A percentile compares a stretch with the other conserved stretches of the same genome.
phyloP scores from a whole-genome alignment of 1,140 invertebrate genomes.

The Psix sp. region DNA sequence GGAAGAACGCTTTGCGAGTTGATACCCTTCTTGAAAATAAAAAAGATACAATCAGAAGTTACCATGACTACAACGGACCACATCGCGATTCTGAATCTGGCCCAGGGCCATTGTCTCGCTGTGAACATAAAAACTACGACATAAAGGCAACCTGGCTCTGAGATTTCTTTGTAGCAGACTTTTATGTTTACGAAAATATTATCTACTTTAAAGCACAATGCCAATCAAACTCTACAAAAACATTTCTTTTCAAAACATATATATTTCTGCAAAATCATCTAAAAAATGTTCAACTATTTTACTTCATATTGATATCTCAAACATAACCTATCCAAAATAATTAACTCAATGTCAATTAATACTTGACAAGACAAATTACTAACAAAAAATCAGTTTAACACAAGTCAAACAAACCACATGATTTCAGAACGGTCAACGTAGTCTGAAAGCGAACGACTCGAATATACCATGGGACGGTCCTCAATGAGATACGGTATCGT shows the following conservation, averaged over 20 bases:
- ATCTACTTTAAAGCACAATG: conserved; percentile 15
- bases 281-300: too few species aligned
- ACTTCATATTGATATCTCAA: too few species aligned
- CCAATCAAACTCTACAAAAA: not conserved
- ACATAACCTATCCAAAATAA: too few species aligned
- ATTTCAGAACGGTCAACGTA: conserved; percentile 13
- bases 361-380: too few species aligned
- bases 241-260: too few species aligned
- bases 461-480: conserved; percentile 14
- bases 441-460: conserved; percentile 17
- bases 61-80: conserved; percentile 66
- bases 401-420: conserved; percentile 2
- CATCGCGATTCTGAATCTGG: conserved; percentile 50
- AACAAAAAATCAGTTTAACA: too few species aligned
- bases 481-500: conserved; percentile 40
- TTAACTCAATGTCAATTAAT: too few species aligned
- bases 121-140: conserved; percentile 44
- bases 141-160: conserved; percentile 41
- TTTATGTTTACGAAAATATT: conserved; percentile 52
- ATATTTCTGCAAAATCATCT: too few species aligned
- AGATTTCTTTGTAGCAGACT: conserved; percentile 20
- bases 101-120: conserved; percentile 40
- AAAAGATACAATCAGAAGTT: conserved; percentile 71
- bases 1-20: conserved; percentile 18
- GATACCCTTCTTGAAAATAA: conserved; percentile 39